A percentile compares a stretch with the other conserved stretches of the same genome.
Conservation (phyloP, 2,113 vertebrate species). For the Athene cunicularia region DNA sequence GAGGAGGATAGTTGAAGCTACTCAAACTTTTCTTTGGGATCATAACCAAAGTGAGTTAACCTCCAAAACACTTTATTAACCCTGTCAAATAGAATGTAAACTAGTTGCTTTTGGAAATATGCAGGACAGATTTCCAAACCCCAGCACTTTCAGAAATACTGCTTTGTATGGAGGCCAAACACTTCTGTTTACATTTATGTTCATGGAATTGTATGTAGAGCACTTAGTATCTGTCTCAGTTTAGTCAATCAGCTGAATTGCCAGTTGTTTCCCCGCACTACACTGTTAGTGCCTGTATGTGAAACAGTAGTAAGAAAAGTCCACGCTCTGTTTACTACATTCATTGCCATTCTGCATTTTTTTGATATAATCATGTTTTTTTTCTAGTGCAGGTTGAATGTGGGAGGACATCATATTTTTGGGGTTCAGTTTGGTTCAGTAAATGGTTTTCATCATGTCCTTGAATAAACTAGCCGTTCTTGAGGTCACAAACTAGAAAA, state of each 20-base stretch:
- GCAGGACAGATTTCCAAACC: conserved; percentile 61
- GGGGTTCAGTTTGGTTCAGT: not conserved
- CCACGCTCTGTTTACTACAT: not conserved
- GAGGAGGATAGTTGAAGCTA: conserved; percentile 87
- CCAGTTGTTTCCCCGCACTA: not conserved
- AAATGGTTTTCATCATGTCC: not conserved
- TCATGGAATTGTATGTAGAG: not conserved
- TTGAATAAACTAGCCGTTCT: not conserved
- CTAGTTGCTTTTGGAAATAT: conserved; percentile 26
- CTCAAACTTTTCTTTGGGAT: not conserved
- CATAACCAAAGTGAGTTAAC: conserved; percentile 33
- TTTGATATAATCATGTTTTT: not conserved
- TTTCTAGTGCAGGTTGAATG: not conserved
- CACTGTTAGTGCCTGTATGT: not conserved
- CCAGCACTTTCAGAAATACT: conserved; percentile 34
- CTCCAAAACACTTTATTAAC: not conserved
- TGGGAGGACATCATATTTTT: not conserved
- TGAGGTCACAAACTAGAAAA: not conserved
- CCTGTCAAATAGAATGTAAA: conserved; percentile 28
- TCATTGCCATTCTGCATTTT: not conserved
- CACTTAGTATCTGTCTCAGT: conserved; percentile 14
- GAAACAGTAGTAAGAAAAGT: not conserved
- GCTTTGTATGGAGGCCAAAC: conserved; percentile 20
- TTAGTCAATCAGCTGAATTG: not conserved
- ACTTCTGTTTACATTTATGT: conserved; percentile 43